Percentiles rank a stretch among this genome's conserved stretches.
Conservation (phyloP, 2,888 invertebrate genomes). For the Dolomedes plantarius region DNA sequence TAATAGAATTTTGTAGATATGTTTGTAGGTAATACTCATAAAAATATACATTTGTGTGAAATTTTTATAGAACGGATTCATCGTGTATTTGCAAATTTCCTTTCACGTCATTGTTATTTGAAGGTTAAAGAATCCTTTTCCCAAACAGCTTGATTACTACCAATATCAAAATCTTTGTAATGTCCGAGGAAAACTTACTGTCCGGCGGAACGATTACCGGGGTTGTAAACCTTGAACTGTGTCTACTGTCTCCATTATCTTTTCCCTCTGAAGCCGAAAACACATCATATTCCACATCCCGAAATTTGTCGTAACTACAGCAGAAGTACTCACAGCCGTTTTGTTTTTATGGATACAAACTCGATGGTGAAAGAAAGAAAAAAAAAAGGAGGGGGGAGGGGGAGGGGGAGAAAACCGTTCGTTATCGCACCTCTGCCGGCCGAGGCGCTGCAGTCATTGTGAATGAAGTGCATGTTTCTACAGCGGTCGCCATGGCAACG, state of each 20-base stretch:
- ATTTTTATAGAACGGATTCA: too few species aligned
- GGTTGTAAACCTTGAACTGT: neutral
- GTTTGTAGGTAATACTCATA: too few species aligned
- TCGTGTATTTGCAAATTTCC: too few species aligned
- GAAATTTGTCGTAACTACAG: slow-evolving; percentile 5
- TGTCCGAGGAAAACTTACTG: too few species aligned
- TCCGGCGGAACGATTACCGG: too few species aligned
- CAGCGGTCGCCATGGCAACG: slow-evolving; percentile 18
- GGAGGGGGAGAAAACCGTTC: neutral
- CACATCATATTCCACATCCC: neutral
- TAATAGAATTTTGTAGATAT: too few species aligned
- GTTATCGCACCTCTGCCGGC: slow-evolving; percentile 10
- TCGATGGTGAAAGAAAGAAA: neutral
- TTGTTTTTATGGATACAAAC: slow-evolving; percentile 6
- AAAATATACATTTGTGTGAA: too few species aligned
- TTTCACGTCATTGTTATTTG: too few species aligned
- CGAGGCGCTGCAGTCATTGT: neutral
- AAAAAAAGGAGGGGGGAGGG: neutral
- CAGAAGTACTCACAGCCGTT: slow-evolving; percentile 1
- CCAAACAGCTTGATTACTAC: too few species aligned
- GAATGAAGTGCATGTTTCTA: slow-evolving; percentile 18
- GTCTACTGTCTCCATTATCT: neutral
- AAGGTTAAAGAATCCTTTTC: too few species aligned
- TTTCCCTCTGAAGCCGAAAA: neutral
- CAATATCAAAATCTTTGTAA: too few species aligned